Percentiles rank a stretch among this genome's conserved stretches.
Evolutionary conservation across 2,888 invertebrate genomes (phyloP).

Genomic region (Scotopteryx bipunctaria): DNA sequence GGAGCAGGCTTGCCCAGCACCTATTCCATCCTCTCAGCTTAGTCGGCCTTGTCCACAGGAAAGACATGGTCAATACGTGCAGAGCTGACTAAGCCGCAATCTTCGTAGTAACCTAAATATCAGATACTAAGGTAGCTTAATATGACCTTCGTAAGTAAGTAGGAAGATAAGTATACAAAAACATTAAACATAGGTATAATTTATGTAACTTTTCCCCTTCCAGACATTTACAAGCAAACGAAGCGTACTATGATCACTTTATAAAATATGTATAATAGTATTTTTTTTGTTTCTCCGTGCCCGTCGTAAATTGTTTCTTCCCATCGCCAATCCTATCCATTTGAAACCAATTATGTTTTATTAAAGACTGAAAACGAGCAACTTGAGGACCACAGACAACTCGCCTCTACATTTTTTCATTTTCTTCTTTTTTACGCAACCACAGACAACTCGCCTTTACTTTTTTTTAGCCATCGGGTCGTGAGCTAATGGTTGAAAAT

Average conservation of each 20-base stretch:
- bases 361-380: conserved; percentile 63
- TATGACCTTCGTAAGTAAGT: neutral
- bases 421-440: conserved; percentile 21
- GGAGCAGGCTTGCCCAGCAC: no score
- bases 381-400: conserved; percentile 21
- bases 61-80: no score
- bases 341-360: conserved; percentile 82
- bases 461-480: conserved; percentile 41
- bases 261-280: conserved; percentile 66
- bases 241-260: conserved; percentile 4
- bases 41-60: no score
- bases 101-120: no score
- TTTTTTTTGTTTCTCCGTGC: conserved; percentile 66
- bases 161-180: neutral
- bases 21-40: no score
- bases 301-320: conserved; percentile 66
- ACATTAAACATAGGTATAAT: neutral
- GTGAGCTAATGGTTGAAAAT: conserved; percentile 72
- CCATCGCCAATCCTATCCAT: conserved; percentile 79
- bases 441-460: conserved; percentile 55
- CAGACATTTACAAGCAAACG: neutral
- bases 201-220: neutral
- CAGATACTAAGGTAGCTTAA: no score
- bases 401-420: conserved; percentile 49
- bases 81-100: no score